Base-by-base conservation (phyloP, 53 echinoderm and acorn worm genomes). In the Antedon mediterranea region DNA sequence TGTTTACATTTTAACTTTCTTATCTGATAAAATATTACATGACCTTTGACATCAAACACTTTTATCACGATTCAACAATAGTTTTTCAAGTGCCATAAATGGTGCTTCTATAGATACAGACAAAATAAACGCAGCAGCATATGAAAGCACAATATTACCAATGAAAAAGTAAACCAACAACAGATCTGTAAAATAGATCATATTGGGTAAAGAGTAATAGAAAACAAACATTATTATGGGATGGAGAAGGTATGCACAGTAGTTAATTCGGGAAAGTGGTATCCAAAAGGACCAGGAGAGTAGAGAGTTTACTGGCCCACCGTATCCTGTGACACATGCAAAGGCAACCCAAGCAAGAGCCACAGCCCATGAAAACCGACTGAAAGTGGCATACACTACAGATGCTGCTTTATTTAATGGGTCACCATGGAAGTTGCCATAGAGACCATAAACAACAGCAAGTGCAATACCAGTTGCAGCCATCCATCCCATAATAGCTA, bases 51-150 rank as follows among this genome's bases (percentile, higher is more conserved):
- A 7, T 23, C 23, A 57, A 57, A 57, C 57, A 57, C 57, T 57
- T 57, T 18, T 57, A 2, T 26, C 57, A 18, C 57, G 57, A 3
- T 57, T 57, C 20, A 57, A 18, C 9, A 57, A 6, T 11, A 57
- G 26, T 77, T 89, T 89, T 74, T 91, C 92, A 15, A 92, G 75
- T 6, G 84, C 89, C 34, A 92, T 72, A 30, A 80, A 71, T 30
- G 92, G 92, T 3, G 79, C 84, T 77, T 92, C 92, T 9, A 89
- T 43, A 4, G 84, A 80, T 14, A 92, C 77, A 29, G 92, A 82
- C 33, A 92, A 73, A 8, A 89, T 11, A 76, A 86, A 82, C 13
- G 89, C 86, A 0, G 84, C 73, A 7, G 80, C 82, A 79, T 89
- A 91, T 6, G 92, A 81, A 11, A 89, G 32, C 31, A 91, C 82